Conservation (phyloP, 1,140 invertebrate genomes). For the Metaphire vulgaris region DNA sequence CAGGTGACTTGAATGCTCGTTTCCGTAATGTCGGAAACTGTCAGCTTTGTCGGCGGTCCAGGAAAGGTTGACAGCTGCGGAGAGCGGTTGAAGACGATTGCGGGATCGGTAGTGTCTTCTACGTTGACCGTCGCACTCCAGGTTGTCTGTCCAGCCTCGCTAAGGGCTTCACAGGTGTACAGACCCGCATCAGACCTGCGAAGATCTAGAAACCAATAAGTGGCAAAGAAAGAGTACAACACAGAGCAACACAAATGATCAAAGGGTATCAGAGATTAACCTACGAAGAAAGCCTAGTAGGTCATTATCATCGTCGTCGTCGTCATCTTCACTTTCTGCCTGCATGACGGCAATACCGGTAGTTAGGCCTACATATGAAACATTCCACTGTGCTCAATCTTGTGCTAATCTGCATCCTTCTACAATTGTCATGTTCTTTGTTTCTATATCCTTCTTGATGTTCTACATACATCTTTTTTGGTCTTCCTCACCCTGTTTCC, state of each 20-base stretch:
- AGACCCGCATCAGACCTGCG: constrained; percentile 55
- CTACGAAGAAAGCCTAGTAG: background rate
- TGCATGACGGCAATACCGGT: background rate
- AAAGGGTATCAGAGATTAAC: background rate
- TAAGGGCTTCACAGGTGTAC: constrained; percentile 65
- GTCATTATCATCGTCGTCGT: background rate
- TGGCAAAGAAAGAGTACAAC: no score
- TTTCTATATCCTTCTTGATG: no score
- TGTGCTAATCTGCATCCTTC: no score
- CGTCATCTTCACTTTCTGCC: constrained; percentile 27
- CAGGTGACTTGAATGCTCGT: constrained; percentile 73
- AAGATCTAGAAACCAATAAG: constrained; percentile 59
- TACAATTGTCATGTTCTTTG: no score
- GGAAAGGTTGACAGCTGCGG: constrained; percentile 70
- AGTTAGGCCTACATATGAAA: no score
- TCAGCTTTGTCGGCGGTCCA: constrained; percentile 66
- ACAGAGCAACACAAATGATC: constrained; percentile 17
- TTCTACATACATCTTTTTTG: no score
- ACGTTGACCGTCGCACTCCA: constrained; percentile 71
- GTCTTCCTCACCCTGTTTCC: no score
- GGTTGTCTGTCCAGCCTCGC: constrained; percentile 73
- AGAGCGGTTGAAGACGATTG: constrained; percentile 70
- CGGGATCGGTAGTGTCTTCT: constrained; percentile 64
- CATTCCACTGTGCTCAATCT: no score
- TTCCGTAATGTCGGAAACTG: constrained; percentile 68